Base-by-base conservation (phyloP, 2,113 vertebrate species). In the Crotalus tigris region DNA sequence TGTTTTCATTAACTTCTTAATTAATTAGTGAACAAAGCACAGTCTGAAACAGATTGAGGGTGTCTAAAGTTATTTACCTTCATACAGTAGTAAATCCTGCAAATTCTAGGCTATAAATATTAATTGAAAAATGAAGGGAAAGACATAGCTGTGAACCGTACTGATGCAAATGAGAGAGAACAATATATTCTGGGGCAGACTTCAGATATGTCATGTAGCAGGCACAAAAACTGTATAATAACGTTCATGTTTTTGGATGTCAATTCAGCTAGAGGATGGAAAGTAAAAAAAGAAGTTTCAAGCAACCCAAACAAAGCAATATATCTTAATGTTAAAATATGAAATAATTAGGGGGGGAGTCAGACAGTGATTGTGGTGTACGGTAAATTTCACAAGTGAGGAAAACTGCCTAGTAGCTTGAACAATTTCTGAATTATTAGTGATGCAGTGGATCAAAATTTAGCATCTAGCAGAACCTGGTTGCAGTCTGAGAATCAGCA, bases 371-470 rank as follows among this genome's bases (percentile, higher is more conserved):
- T 2, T 33, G 69, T 89, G 46, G 2, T 24, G 92, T 69, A 69
- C 12, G 13, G 4, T 92, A n/a, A 94, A 58, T 7, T 0, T 0
- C 93, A 89, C 39, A 86, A 19, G 4, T 17, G 9, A 9, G 13
- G 19, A 92, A 87, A 94, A 23, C 5, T 92, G 23, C 17, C 61
- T 0, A 88, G 9, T 17, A 94, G 51, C 61, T 21, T 5, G 44
- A 46, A 64, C 87, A 94, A n/a, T 8, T 3, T 81, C 69, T 54
- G 81, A 59, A 92, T 54, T 53, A 24, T 64, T 21, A 87, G 13
- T 90, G 39, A 94, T 21, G 33, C 44, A 2, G 54, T 29, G 51
- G 93, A 92, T 93, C 5, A 12, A 92, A 96, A 90, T 19, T 59
- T 26, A 51, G 49, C 89, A 64, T n/a, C 44, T 61, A 90, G 8